Evolutionary conservation across 2,797 vertebrate species (phyloP).

Genomic region (Eremophila alpestris): DNA sequence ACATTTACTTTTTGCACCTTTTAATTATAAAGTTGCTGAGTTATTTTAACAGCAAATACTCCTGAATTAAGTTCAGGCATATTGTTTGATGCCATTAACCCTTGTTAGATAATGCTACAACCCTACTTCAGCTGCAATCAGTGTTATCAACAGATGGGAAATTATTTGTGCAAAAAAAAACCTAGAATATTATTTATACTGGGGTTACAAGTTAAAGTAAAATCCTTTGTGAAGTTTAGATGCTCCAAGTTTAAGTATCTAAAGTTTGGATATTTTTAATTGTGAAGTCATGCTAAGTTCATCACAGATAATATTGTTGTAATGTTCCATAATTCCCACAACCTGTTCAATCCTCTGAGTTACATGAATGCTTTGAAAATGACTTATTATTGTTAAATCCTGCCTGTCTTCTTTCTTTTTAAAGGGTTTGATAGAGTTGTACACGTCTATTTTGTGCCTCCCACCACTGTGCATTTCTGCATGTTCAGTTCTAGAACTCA

Average conservation of each 20-base stretch:
- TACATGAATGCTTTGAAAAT: constrained; percentile 15
- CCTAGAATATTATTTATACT: not conserved
- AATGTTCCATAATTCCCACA: not conserved
- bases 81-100: not conserved
- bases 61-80: not conserved
- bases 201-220: not conserved
- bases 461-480: constrained; percentile 28
- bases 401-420: not conserved
- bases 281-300: not conserved
- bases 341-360: not conserved
- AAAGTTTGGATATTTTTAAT: not conserved
- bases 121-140: not conserved
- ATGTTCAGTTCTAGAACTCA: constrained; percentile 23
- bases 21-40: not conserved
- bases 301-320: not conserved
- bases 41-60: not conserved
- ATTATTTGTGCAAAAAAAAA: not conserved
- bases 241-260: not conserved
- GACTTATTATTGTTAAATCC: not conserved
- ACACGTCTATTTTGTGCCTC: constrained; percentile 43
- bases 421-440: not conserved
- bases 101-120: not conserved
- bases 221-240: not conserved
- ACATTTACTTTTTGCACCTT: not conserved
- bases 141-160: not conserved